Percentiles rank a stretch among this genome's conserved stretches.
These are phyloP conservation scores for Toxotes jaculatrix DNA, from an alignment of 2,113 vertebrate genomes.

Conservation along the genomic window DNA sequence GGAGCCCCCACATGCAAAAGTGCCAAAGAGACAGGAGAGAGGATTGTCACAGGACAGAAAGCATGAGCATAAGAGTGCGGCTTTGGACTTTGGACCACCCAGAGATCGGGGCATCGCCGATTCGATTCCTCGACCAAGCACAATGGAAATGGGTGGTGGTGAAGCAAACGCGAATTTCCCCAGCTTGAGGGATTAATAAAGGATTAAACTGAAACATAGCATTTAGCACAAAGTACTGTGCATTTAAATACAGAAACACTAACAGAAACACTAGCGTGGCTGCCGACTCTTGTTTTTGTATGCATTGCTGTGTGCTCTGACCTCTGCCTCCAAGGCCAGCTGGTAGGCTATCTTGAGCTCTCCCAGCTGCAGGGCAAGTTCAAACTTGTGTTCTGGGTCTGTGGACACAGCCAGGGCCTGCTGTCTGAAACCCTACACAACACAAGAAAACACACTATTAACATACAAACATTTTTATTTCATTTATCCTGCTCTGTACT, in stretches of 20 bases:
- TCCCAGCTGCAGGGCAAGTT: slow-evolving; percentile 93
- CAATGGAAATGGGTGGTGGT: too few relatives aligned
- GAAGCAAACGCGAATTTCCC: too few relatives aligned
- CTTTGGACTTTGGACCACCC: too few relatives aligned
- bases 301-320: slow-evolving; percentile 61
- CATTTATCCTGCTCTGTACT: not conserved
- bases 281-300: too few relatives aligned
- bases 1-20: slow-evolving; percentile 15
- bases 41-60: slow-evolving; percentile 50
- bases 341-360: slow-evolving; percentile 93
- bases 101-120: too few relatives aligned
- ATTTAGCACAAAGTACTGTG: too few relatives aligned
- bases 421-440: slow-evolving; percentile 91
- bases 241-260: too few relatives aligned
- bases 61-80: not conserved
- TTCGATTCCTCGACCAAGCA: too few relatives aligned
- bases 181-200: too few relatives aligned
- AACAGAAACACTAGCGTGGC: not conserved
- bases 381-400: slow-evolving; percentile 95
- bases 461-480: not conserved
- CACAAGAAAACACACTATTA: not conserved
- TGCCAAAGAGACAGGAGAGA: slow-evolving; percentile 50
- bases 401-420: slow-evolving; percentile 95
- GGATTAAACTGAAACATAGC: too few relatives aligned
- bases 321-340: slow-evolving; percentile 93